Evolutionary conservation across 92 coral and sea anemone species (phyloP).

Genomic region (Porites rus): DNA sequence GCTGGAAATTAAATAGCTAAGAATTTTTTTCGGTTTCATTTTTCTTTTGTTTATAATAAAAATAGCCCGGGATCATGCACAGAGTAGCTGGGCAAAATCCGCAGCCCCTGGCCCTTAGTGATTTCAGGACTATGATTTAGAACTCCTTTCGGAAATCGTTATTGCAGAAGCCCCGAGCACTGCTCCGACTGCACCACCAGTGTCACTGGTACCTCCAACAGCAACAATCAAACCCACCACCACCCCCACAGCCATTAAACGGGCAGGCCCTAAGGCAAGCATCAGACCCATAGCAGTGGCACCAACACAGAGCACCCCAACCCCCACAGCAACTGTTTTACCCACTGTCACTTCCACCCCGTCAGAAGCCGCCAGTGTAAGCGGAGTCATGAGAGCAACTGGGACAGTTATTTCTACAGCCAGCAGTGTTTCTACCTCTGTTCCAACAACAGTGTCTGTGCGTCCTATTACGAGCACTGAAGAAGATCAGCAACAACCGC

Average conservation of each 20-base stretch:
- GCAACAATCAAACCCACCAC: slow-evolving; percentile 99
- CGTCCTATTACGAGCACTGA: slow-evolving; percentile 76
- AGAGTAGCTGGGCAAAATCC: no score
- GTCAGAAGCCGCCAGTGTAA: slow-evolving; percentile 51
- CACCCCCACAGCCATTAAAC: slow-evolving; percentile 80
- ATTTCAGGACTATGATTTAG: no score
- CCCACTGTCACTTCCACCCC: slow-evolving; percentile 89
- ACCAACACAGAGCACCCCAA: slow-evolving; percentile 83
- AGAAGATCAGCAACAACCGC: slow-evolving; percentile 32
- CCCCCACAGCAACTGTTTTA: slow-evolving; percentile 92
- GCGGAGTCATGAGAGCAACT: slow-evolving; percentile 31
- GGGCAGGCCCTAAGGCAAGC: slow-evolving; percentile 91
- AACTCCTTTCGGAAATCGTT: background rate
- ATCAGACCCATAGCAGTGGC: slow-evolving; percentile 95
- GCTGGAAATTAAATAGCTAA: no score
- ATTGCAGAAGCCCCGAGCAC: slow-evolving; percentile 54
- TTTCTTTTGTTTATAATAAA: no score
- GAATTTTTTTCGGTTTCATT: no score
- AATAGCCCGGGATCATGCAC: no score
- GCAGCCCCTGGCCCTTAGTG: no score
- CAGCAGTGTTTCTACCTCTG: slow-evolving; percentile 71
- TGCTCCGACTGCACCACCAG: slow-evolving; percentile 56
- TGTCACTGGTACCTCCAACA: slow-evolving; percentile 88
- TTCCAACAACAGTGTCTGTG: slow-evolving; percentile 80
- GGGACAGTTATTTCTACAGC: slow-evolving; percentile 48